Evolutionary conservation across 2,113 vertebrate species (phyloP), one percentile per base, ranked within the genome.

Genomic region (Nibea coibor): DNA sequence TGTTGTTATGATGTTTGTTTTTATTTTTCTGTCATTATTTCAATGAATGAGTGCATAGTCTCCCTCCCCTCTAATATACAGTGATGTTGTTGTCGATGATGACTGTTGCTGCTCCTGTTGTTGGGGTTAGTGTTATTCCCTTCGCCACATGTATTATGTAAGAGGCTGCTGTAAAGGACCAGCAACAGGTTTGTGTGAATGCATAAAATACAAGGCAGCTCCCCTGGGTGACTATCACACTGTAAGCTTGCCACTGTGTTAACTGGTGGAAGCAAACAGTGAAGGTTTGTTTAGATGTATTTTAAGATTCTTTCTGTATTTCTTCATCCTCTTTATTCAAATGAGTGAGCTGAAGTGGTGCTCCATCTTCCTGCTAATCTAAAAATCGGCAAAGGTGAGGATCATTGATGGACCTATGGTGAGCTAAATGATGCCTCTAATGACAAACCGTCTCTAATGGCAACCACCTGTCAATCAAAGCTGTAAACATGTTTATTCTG

Each of bases 141-240:
- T 77, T 58, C n/a, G 77, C 61, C 62, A 58, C 74, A 86, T 89
- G 45, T 61, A 76, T 87, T 82, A 82, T 87, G 81, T 62, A 86
- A 53, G 28, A 78, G 28, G 58, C 66, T 56, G 72, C 62, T 75
- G 79, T 72, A 81, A 42, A 78, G 70, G 72, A 43, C 8, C 69
- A 59, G 82, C 82, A 83, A 83, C 87, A 89, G 66, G 85, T 87
- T 78, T 77, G 69, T 82, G 69, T 72, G 81, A 84, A 77, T 79
- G 80, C 82, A 84, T 82, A 82, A 88, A 82, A 87, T 24, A 54
- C 61, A 47, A 68, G 72, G 73, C 78, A 50, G 83, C 12, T 84
- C 83, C 81, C 85, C 59, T 10, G 66, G 58, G 86, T 57, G 43
- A 17, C 57, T 50, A 62, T 71, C 80, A 78, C 78, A 62, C 77